Base-by-base conservation (phyloP, 2,797 vertebrate species). In the Syngnathus rostellatus region DNA sequence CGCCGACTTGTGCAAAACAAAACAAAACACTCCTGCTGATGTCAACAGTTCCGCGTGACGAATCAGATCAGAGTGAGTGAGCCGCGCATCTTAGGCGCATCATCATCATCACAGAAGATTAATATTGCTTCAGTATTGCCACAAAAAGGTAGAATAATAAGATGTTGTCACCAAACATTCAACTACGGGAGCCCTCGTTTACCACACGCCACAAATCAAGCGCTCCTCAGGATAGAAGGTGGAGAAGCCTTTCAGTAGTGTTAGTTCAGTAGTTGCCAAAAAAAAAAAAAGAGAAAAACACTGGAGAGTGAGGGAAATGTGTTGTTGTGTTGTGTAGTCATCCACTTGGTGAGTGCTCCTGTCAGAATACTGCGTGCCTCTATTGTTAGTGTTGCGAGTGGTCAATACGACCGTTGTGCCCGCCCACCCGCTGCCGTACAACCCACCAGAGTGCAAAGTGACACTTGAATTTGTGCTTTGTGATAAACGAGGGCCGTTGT, bases 71-170 rank as follows among this genome's bases (percentile, higher is more conserved):
- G 58, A 12, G 57, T 51, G 58, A 12, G 57, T 51, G 68, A 68
- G 78, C 80, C 71, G 72, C 73, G 73, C 80, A 78, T 83, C 78
- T 83, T 81, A 86, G 82, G 77, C 76, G 70, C 84, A 69, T 69
- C 40, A 77, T 84, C 72, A 74, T 79, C 12, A 48, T n/a, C 46
- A 75, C 81, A 64, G 77, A 85, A 80, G 81, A 85, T 85, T 86
- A 84, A 87, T 92, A 92, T 92, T 91, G 91, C 91, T 91, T 91
- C 82, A 84, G 84, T 92, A 91, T 90, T 90, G 88, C 86, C 88
- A 87, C 84, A 82, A 81, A 85, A 87, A 88, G 14, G 60, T 71
- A 81, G 79, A 79, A 81, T 75, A 79, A 83, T 71, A 85, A 85
- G 72, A 10, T 77, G 78, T 76, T 75, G 83, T 81, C 87, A 84